Evolutionary conservation across 2,888 invertebrate genomes (phyloP).

Genomic region (Aporophyla lueneburgensis): DNA sequence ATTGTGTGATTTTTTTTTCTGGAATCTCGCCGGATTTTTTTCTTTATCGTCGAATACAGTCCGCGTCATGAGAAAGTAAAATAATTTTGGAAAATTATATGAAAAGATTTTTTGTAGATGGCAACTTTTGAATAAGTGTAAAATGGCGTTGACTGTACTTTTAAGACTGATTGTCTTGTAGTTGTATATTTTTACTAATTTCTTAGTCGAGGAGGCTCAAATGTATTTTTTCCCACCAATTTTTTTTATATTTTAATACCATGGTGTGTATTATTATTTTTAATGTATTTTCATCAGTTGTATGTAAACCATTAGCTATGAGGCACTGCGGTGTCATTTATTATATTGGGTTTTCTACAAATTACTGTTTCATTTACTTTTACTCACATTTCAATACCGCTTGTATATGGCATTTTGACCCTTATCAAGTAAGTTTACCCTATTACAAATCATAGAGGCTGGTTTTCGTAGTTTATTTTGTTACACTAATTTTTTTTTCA

Average conservation of each 20-base stretch:
- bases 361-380: constrained; percentile 42
- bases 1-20: constrained; percentile 45
- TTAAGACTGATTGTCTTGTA: constrained; percentile 69
- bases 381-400: neutral
- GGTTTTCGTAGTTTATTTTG: no score
- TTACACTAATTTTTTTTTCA: no score
- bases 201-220: constrained; percentile 62
- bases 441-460: no score
- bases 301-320: constrained; percentile 55
- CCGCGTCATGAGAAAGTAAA: constrained; percentile 43
- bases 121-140: constrained; percentile 58
- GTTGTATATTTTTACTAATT: constrained; percentile 46
- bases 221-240: constrained; percentile 46
- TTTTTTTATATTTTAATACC: constrained; percentile 32
- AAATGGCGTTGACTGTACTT: constrained; percentile 64
- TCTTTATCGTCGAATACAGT: constrained; percentile 52
- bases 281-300: constrained; percentile 56
- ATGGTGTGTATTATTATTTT: constrained; percentile 56
- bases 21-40: constrained; percentile 24
- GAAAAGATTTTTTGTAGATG: constrained; percentile 40
- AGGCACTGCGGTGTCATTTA: constrained; percentile 49
- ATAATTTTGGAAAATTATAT: constrained; percentile 55
- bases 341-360: constrained; percentile 65
- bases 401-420: no score
- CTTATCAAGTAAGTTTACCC: no score